A percentile compares a stretch with the other conserved stretches of the same genome.
Conservation (phyloP, 2,797 vertebrate genomes). For the Eulemur albifrons region DNA sequence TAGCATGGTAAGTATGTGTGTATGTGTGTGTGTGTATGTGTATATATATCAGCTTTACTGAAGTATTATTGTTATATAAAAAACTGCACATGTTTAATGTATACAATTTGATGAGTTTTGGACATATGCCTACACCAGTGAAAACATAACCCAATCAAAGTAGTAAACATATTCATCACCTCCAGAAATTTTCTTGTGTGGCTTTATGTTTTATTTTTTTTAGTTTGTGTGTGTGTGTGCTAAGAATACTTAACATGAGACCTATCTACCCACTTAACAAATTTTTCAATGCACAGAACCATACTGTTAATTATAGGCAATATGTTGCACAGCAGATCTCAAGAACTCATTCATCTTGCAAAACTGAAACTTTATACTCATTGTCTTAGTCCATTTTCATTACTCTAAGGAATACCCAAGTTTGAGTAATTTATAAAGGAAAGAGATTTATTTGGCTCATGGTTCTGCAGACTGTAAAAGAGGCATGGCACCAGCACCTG, state of each 20-base stretch:
- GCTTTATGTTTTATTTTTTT: not conserved
- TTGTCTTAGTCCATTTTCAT: not conserved
- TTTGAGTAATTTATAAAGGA: not conserved
- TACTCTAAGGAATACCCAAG: not conserved
- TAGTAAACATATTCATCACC: not conserved
- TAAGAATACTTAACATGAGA: not conserved
- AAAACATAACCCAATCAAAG: not conserved
- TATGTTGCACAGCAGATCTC: not conserved
- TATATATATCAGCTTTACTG: not conserved
- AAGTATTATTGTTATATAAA: not conserved
- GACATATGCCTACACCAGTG: not conserved
- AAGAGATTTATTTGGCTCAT: not conserved
- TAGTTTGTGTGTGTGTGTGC: not conserved
- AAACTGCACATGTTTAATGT: not conserved
- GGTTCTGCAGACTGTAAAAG: not conserved
- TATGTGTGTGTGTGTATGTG: not conserved
- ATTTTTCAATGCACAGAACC: not conserved
- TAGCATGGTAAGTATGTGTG: not conserved
- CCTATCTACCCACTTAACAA: not conserved
- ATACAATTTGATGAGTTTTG: not conserved
- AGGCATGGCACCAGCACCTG: not conserved
- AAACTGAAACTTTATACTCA: not conserved
- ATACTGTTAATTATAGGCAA: not conserved
- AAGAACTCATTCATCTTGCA: not conserved
- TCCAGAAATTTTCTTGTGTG: not conserved